These are phyloP conservation scores for Ochlodes sylvanus DNA, from an alignment of 2,888 invertebrate species.

Conservation along the genomic window DNA sequence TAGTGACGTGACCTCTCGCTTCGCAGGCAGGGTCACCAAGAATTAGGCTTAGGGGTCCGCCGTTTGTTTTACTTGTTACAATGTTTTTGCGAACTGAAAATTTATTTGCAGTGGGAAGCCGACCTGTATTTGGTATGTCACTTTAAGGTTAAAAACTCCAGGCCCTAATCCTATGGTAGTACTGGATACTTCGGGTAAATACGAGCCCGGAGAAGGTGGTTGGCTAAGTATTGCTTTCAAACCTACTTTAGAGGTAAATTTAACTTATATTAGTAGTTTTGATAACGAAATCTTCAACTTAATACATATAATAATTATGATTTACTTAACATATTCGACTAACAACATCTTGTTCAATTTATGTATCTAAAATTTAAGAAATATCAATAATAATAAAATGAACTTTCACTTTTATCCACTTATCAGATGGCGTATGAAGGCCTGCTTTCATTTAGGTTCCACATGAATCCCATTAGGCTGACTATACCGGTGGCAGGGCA, in stretches of 20 bases:
- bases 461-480: constrained; percentile 79
- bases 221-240: constrained; percentile 85
- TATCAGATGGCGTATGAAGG: constrained; percentile 73
- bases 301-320: too few species aligned
- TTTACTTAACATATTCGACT: too few species aligned
- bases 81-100: background rate
- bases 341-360: too few species aligned
- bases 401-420: constrained; percentile 21
- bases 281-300: too few species aligned
- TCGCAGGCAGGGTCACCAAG: too few species aligned
- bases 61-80: background rate
- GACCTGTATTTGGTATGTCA: constrained; percentile 82
- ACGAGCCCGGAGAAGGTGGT: constrained; percentile 77
- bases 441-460: constrained; percentile 71
- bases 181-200: constrained; percentile 72
- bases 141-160: constrained; percentile 62
- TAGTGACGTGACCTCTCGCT: too few species aligned
- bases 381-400: background rate
- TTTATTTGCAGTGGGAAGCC: constrained; percentile 79
- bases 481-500: constrained; percentile 78
- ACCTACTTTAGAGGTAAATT: constrained; percentile 74
- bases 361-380: background rate
- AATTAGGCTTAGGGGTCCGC: too few species aligned
- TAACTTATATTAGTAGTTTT: too few species aligned
- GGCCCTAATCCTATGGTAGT: constrained; percentile 66